Base-by-base conservation (phyloP, 1,140 invertebrate genomes). In the Temnothorax curvispinosus region DNA sequence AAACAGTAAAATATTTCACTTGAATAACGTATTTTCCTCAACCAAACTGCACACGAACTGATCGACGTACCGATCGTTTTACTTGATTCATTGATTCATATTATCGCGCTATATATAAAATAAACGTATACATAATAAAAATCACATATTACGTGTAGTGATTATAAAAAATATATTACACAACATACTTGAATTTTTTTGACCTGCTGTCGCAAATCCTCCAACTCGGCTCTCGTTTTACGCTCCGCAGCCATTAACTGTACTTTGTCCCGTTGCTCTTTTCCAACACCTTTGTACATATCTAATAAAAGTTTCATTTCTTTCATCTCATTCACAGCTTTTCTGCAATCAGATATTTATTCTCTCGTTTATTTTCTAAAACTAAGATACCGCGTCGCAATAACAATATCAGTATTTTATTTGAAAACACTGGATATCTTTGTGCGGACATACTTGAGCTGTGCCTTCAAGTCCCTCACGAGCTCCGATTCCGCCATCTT, bases 241-340 rank as follows among this genome's bases (percentile, higher is more conserved):
- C 99, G 98, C 95, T 99, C 99, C 2, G 98, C 97, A 11, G 98
- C 98, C 98, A 99, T 99, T 69, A 99, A 95, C 95, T 99, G 98
- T 64, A 99, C 98, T 96, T 99, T 99, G 93, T 99, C 99, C 32
- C 99, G 96, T 94, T 99, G 98, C 93, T 99, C 99, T 95, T 99
- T 99, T 62, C 98, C 98, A 27, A 98, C 98, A 58, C 98, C 98
- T 96, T 99, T 99, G 95, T 99, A 99, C 98, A 99, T 99, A 93
- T 99, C 99, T 86, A 99, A 95, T 7, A 99, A 94, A 7, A 99
- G 95, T 94, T 99, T 99, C 97, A 99, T 97, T 95, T 98, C 98
- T 93, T 98, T 98, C 94, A 98, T 98, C 93, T 99, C 98, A 93
- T 98, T 98, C 47, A 98, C 96, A 65, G 98, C 98, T 96, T 99